phyloP scores from a whole-genome alignment of 2,888 invertebrate genomes.

The Gryllus longicercus region DNA sequence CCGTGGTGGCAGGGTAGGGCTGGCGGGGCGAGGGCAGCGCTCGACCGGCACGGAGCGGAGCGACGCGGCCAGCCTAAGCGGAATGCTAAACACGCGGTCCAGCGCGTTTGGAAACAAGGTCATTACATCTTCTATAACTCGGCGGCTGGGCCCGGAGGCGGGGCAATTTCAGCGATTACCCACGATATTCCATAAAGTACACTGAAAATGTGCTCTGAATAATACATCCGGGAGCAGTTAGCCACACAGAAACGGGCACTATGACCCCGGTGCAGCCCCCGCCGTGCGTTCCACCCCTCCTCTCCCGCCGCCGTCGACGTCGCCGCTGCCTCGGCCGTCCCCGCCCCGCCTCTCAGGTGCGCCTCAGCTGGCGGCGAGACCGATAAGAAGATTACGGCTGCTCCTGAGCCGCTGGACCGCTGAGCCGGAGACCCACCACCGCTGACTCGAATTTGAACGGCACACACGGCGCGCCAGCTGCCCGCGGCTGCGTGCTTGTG shows the following conservation, averaged over 20 bases:
- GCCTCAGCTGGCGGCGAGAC: not conserved
- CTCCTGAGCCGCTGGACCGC: not conserved
- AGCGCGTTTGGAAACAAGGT: not conserved
- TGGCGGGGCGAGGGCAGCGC: too few species aligned
- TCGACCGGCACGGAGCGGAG: not conserved
- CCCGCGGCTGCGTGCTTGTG: not conserved
- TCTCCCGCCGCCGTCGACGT: not conserved
- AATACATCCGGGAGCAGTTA: conserved; percentile 3
- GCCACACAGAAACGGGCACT: not conserved
- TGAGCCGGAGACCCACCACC: not conserved
- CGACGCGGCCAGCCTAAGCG: not conserved
- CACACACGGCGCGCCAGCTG: not conserved
- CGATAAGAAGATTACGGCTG: not conserved
- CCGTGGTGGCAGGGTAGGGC: too few species aligned
- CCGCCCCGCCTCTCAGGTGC: not conserved
- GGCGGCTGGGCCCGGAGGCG: not conserved
- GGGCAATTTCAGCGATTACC: not conserved
- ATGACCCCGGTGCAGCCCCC: not conserved
- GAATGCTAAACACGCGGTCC: conserved; percentile 8
- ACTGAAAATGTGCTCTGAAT: not conserved
- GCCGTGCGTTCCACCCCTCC: not conserved
- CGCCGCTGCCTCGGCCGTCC: not conserved
- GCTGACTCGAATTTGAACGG: too few species aligned
- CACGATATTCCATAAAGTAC: conserved; percentile 6
- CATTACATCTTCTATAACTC: not conserved